Base-by-base conservation (phyloP, 2,888 invertebrate genomes). In the Ophioninae sp. region DNA sequence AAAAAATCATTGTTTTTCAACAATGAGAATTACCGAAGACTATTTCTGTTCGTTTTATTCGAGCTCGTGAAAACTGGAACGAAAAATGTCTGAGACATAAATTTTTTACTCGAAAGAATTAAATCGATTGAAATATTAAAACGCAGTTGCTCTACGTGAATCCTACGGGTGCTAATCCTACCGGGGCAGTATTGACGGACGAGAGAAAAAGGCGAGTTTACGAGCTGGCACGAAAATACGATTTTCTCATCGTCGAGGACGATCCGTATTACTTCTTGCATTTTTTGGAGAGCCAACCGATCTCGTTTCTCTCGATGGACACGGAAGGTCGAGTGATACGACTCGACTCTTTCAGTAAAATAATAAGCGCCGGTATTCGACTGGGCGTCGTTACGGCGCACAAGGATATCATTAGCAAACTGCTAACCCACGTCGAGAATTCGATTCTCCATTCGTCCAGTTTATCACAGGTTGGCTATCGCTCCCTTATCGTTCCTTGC, bases 201-300 rank as follows among this genome's bases (percentile, higher is more conserved):
- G 94, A 94, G 7, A 94, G 97, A 79, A 94, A 95, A 83, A 92
- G 93, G 77, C 94, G 94, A 91, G 95, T 97, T 39, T 97, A 97
- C 89, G 93, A 95, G 86, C 93, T 97, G 72, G 96, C 96, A 23
- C 95, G 95, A 89, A 94, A 94, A 90, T 96, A 96, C 90, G 95
- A 97, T 91, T 95, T 97, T 37, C 87, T 97, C 7, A 97, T 97
- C 72, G 84, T 97, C 3, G 97, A 97, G 90, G 97, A 97, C 87
- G 97, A 97, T 89, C 95, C 97, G 0, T 97, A 97, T 88, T 96
- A 95, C 92, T 97, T 96, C 88, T 91, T 97, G 85, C 95, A 96
- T 90, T 97, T 96, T 91, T 90, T 94, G 87, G 94, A 95, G 93
- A 89, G 93, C 50, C 93, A 93, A 59, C 94, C 95, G 0, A 93